phyloP scores from a whole-genome alignment of 2,113 vertebrate genomes.

The Oxyura jamaicensis region DNA sequence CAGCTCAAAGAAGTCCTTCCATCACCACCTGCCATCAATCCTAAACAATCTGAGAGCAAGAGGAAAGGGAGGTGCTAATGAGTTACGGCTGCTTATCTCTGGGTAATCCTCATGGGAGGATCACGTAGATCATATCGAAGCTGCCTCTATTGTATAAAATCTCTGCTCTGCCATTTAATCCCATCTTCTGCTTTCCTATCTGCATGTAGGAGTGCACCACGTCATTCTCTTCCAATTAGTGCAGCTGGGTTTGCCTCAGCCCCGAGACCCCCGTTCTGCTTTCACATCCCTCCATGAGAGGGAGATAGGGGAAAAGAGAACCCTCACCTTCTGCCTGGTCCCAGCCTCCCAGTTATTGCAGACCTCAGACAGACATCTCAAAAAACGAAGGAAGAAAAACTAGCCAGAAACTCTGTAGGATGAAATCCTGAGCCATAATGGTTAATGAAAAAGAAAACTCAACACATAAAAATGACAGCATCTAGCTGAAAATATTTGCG shows the following conservation, averaged over 20 bases:
- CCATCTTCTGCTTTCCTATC: background rate
- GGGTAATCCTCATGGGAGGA: constrained; percentile 47
- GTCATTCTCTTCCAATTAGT: constrained; percentile 11
- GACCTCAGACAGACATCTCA: background rate
- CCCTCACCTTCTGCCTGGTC: background rate
- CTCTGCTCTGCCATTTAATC: constrained; percentile 29
- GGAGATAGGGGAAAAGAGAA: background rate
- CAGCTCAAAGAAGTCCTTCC: background rate
- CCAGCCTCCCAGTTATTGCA: background rate
- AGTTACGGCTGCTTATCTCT: constrained; percentile 57
- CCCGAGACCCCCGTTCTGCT: background rate
- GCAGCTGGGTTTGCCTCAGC: background rate
- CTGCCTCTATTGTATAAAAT: constrained; percentile 6
- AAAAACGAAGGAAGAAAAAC: background rate
- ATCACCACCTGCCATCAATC: constrained; percentile 39
- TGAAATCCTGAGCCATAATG: background rate
- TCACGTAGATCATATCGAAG: constrained; percentile 52
- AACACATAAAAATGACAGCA: background rate
- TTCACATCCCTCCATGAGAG: background rate
- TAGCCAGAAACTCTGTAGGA: background rate
- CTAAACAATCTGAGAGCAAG: constrained; percentile 2
- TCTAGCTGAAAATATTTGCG: constrained; percentile 10
- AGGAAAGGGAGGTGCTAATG: constrained; percentile 60
- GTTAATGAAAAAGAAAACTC: constrained; percentile 5
- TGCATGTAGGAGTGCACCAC: background rate